Conservation (phyloP, 2,797 vertebrate species). For the Aplochiton taeniatus region DNA sequence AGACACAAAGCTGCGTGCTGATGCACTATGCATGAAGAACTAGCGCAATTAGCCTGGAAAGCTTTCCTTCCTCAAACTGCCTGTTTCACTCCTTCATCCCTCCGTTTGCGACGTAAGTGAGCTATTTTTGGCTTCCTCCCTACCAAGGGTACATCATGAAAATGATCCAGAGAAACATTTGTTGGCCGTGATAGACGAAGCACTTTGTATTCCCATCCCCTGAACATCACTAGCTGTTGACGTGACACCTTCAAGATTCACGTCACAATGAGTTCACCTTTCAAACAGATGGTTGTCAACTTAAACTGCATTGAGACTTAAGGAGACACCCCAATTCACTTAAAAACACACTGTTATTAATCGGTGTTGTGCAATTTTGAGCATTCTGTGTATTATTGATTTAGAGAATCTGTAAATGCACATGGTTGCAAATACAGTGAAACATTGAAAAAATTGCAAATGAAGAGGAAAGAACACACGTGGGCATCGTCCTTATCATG, state of each 20-base stretch:
- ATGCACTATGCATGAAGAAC: conserved; percentile 47
- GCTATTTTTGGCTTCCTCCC: conserved; percentile 50
- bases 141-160: conserved; percentile 33
- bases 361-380: not conserved
- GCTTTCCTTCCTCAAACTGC: conserved; percentile 38
- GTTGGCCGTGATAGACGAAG: conserved; percentile 11
- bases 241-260: conserved; percentile 38
- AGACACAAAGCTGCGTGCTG: conserved; percentile 33
- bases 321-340: conserved; percentile 23
- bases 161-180: conserved; percentile 31
- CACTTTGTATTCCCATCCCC: conserved; percentile 38
- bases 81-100: conserved; percentile 44
- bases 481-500: conserved; percentile 10
- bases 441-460: too few relatives aligned
- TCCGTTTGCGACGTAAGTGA: conserved; percentile 36
- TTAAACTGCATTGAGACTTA: conserved; percentile 20
- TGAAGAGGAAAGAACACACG: not conserved
- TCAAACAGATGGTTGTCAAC: conserved; percentile 30
- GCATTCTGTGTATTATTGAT: too few relatives aligned
- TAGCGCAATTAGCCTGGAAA: conserved; percentile 55
- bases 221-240: conserved; percentile 42
- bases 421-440: too few relatives aligned
- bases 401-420: too few relatives aligned
- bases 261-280: conserved; percentile 37
- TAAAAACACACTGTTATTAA: conserved; percentile 33